Conservation (phyloP, 2,888 invertebrate genomes). For the Acronicta leporina region DNA sequence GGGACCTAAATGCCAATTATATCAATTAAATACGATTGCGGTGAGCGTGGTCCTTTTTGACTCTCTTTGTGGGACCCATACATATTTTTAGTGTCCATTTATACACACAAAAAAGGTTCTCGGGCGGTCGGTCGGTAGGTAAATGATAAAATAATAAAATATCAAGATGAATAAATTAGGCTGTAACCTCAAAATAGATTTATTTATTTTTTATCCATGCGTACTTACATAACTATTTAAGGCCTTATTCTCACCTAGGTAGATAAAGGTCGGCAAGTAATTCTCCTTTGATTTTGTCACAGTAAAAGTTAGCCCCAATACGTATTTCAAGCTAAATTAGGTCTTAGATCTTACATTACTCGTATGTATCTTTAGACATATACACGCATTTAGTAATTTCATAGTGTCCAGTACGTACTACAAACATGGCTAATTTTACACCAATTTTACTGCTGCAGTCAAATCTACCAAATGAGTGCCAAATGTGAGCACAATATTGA, state of each 20-base stretch:
- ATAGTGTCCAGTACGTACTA: too few species aligned
- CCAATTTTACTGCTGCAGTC: too few species aligned
- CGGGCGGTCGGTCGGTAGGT: constrained; percentile 11
- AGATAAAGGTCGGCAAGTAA: not conserved
- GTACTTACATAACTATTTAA: not conserved
- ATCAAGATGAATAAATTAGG: not conserved
- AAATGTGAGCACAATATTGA: too few species aligned
- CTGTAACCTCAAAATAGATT: constrained; percentile 6
- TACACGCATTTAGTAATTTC: too few species aligned
- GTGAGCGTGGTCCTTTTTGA: constrained; percentile 50
- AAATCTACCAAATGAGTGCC: too few species aligned
- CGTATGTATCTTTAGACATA: too few species aligned
- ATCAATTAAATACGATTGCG: constrained; percentile 84
- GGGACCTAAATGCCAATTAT: constrained; percentile 84
- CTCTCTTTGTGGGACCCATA: constrained; percentile 58
- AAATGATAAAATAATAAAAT: constrained; percentile 14
- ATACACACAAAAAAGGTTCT: constrained; percentile 40
- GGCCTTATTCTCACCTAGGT: not conserved
- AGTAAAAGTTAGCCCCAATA: too few species aligned
- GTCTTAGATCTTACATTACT: too few species aligned
- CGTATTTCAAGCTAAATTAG: too few species aligned
- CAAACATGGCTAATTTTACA: too few species aligned
- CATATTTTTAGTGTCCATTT: constrained; percentile 45
- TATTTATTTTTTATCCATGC: not conserved
- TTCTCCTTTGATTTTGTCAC: too few species aligned